A percentile compares a stretch with the other conserved stretches of the same genome.
Conservation (phyloP, 53 echinoderm and acorn worm species). For the Echinometra lucunter region DNA sequence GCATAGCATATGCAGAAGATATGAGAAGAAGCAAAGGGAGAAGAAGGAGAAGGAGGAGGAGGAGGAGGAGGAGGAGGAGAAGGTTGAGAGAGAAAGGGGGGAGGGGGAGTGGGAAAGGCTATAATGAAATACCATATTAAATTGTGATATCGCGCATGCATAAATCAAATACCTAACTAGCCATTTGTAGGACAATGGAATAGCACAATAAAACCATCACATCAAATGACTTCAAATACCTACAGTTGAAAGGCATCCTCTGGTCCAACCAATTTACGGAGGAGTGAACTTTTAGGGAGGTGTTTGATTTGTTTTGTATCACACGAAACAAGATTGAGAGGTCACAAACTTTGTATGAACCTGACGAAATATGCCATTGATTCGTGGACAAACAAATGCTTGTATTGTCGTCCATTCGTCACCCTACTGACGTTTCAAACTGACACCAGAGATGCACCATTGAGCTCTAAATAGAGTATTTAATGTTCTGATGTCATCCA, state of each 20-base stretch:
- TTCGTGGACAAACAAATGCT: constrained; percentile 37
- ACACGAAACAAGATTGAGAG: constrained; percentile 3
- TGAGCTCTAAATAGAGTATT: neutral
- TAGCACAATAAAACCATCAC: neutral
- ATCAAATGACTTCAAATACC: neutral
- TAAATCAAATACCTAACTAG: neutral
- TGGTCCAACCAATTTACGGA: neutral
- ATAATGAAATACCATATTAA: neutral
- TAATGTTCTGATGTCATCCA: constrained; percentile 3
- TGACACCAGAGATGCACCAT: neutral
- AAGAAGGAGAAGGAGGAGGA: no score
- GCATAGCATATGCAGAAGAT: no score
- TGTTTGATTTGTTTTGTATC: constrained; percentile 40
- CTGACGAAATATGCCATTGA: neutral
- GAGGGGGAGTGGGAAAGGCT: neutral
- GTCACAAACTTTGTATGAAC: constrained; percentile 34
- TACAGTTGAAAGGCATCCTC: neutral
- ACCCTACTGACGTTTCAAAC: constrained; percentile 18
- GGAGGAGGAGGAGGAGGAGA: neutral
- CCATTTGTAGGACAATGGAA: neutral
- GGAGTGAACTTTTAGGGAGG: neutral
- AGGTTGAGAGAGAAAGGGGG: neutral
- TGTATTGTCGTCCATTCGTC: constrained; percentile 21
- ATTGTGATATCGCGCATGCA: neutral
- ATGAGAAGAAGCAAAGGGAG: no score